Evolutionary conservation across 2,113 vertebrate genomes (phyloP).

Genomic region (Scatophagus argus): DNA sequence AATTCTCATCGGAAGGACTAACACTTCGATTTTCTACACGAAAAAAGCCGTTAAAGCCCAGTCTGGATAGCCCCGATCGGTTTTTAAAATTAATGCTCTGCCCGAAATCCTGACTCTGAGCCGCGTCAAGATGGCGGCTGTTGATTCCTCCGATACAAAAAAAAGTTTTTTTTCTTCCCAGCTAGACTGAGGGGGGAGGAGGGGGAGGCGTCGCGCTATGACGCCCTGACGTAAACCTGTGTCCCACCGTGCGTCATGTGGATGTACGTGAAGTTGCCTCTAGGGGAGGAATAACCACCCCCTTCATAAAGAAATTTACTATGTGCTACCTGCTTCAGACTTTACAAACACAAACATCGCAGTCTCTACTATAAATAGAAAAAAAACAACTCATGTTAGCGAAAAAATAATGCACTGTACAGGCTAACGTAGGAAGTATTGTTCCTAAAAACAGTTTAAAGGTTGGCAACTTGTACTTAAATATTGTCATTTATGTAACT

Average conservation of each 20-base stretch:
- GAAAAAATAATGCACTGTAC: background rate
- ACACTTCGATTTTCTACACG: slow-evolving; percentile 62
- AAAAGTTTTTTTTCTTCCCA: slow-evolving; percentile 93
- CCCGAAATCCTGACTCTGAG: slow-evolving; percentile 90
- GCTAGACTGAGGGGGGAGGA: slow-evolving; percentile 86
- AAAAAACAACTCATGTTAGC: too few species aligned
- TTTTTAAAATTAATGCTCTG: slow-evolving; percentile 84
- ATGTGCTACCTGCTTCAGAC: background rate
- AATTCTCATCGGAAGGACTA: slow-evolving; percentile 65
- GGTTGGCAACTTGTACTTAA: background rate
- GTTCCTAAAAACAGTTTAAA: background rate
- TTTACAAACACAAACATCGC: slow-evolving; percentile 2
- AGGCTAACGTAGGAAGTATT: too few species aligned
- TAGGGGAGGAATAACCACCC: slow-evolving; percentile 66
- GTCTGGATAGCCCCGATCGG: slow-evolving; percentile 77
- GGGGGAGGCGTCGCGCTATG: slow-evolving; percentile 84
- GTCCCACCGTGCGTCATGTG: slow-evolving; percentile 82
- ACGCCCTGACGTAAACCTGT: slow-evolving; percentile 83
- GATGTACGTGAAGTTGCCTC: slow-evolving; percentile 69
- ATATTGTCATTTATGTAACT: background rate
- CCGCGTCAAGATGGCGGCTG: slow-evolving; percentile 97
- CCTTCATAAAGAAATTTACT: background rate
- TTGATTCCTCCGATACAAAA: slow-evolving; percentile 96
- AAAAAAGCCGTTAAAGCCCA: slow-evolving; percentile 81
- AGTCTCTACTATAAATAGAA: too few species aligned